Evolutionary conservation across 2,113 vertebrate species (phyloP).

Genomic region (Herpetotheres cachinnans): DNA sequence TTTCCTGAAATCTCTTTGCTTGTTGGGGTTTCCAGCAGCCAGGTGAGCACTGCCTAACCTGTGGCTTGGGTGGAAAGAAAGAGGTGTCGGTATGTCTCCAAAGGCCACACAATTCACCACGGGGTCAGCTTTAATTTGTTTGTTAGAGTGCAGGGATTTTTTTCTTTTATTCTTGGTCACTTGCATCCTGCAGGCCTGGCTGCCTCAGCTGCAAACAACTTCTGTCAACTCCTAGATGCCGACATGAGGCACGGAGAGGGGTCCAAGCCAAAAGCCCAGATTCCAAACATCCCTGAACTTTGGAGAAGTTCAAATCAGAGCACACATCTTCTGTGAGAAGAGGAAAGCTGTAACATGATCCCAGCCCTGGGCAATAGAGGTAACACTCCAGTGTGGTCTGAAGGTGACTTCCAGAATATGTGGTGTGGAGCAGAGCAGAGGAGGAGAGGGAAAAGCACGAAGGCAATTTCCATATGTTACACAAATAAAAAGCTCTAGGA

Average conservation of each 20-base stretch:
- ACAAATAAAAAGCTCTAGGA: background rate
- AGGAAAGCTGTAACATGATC: conserved; percentile 53
- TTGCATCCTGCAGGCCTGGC: background rate
- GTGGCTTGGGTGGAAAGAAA: background rate
- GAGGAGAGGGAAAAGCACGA: background rate
- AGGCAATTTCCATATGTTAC: background rate
- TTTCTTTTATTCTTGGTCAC: background rate
- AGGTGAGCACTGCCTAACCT: background rate
- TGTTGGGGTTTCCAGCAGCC: background rate
- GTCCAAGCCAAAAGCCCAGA: conserved; percentile 35
- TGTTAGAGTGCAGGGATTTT: background rate
- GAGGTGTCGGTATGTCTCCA: background rate
- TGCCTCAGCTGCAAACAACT: background rate
- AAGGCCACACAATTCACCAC: background rate
- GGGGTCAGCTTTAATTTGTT: background rate
- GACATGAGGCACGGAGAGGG: background rate
- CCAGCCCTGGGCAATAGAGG: conserved; percentile 42
- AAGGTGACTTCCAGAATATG: conserved; percentile 61
- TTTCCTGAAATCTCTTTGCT: background rate
- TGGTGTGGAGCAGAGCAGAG: background rate
- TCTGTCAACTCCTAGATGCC: conserved; percentile 23
- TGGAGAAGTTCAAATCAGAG: conserved; percentile 63
- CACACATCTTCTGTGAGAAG: conserved; percentile 40
- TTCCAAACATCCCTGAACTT: conserved; percentile 65
- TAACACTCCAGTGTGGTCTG: conserved; percentile 49